phyloP scores from a whole-genome alignment of 2,113 vertebrate genomes.

The Capreolus pygargus region DNA sequence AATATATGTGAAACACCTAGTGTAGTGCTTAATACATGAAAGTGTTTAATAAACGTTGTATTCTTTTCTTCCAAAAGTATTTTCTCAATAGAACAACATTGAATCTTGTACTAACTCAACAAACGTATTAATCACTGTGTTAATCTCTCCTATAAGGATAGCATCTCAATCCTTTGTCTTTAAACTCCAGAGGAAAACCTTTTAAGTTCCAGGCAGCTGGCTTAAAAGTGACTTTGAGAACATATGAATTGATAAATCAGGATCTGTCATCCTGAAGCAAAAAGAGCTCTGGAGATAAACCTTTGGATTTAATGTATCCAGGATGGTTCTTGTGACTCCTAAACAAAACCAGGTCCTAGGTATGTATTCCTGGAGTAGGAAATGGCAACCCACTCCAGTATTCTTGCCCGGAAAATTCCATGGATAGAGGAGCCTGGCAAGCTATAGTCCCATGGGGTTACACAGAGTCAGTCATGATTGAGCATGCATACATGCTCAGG shows the following conservation, averaged over 20 bases:
- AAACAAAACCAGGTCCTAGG: conserved; percentile 15
- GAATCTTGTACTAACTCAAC: not conserved
- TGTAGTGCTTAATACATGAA: not conserved
- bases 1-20: not conserved
- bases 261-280: not conserved
- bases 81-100: not conserved
- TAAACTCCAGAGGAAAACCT: not conserved
- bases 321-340: conserved; percentile 25
- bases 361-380: not conserved
- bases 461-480: not conserved
- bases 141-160: not conserved
- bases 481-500: not conserved
- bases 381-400: not conserved
- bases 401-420: not conserved
- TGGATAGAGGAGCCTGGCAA: not conserved
- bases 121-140: not conserved
- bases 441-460: not conserved
- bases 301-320: conserved; percentile 25
- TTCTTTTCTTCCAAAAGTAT: not conserved
- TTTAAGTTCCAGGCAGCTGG: not conserved
- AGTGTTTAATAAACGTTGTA: not conserved
- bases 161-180: conserved; percentile 21
- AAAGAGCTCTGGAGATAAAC: conserved; percentile 24
- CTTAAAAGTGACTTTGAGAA: conserved; percentile 20
- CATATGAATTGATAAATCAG: conserved; percentile 41